These are phyloP conservation scores for Caerostris darwini DNA, from an alignment of 1,140 invertebrate species.

Conservation along the genomic window DNA sequence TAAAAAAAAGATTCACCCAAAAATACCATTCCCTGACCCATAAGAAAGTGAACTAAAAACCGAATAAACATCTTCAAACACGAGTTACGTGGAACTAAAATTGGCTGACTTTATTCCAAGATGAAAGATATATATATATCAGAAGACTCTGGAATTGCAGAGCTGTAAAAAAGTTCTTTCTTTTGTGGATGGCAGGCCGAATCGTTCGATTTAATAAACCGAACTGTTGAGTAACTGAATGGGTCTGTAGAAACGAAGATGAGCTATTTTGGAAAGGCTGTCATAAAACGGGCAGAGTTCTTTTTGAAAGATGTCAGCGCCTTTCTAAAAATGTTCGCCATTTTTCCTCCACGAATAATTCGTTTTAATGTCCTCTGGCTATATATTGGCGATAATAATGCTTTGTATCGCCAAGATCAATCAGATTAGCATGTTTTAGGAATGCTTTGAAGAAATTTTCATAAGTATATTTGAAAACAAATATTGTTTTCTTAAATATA, in stretches of 20 bases:
- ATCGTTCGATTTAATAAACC: constrained; percentile 1
- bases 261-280: neutral
- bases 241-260: neutral
- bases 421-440: no score
- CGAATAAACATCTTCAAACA: neutral
- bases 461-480: no score
- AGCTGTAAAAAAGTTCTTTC: neutral
- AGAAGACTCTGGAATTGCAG: neutral
- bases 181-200: neutral
- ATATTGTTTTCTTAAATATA: no score
- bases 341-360: neutral
- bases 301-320: neutral
- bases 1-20: no score
- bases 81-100: neutral
- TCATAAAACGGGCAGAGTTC: neutral
- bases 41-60: neutral
- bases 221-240: neutral
- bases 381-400: neutral
- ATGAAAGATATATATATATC: neutral
- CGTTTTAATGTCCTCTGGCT: neutral
- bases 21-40: neutral
- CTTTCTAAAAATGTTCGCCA: neutral
- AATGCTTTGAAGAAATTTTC: no score
- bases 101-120: neutral
- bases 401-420: no score